Evolutionary conservation across 2,113 vertebrate genomes (phyloP), one percentile per base, ranked within the genome.

Genomic region (Delphinus delphis): DNA sequence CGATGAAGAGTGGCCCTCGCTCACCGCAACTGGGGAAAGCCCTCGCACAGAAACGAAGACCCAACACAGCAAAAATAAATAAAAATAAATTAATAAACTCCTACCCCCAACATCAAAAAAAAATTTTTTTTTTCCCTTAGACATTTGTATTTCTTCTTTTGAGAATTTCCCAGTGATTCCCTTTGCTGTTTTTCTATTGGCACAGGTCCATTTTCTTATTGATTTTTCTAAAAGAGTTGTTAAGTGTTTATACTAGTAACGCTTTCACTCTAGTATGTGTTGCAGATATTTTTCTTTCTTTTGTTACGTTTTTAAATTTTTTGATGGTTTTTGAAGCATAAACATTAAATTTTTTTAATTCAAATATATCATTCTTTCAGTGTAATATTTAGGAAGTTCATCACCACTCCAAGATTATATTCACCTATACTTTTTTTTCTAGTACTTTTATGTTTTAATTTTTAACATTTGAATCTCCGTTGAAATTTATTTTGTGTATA

Each of bases 401-500:
- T 74, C n/a, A 70, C n/a, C 65, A 77, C 18, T 93, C 50, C 18
- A 95, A 73, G 53, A 85, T 88, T 93, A 31, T 60, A 47, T 73
- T 89, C 44, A 85, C 38, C n/a, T 85, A 28, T 76, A 44, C 41
- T 86, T 80, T 92, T 81, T 70, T 25, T 58, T 20, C 28, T 92
- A 84, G 26, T 95, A 73, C 25, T 44, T 84, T 95, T 13, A 55
- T 77, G 53, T 63, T 77, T 79, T 96, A 36, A 58, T 58, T 95
- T 95, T 88, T 92, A 88, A 71, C 11, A 14, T 85, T 93, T 93
- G 79, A 76, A 85, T 15, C 33, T 76, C 23, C 77, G 25, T 71
- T 62, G 17, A 70, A 41, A 50, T 86, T 86, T 93, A 53, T 70
- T 89, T 76, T 86, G 44, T 86, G 1, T 93, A 1, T 62, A 44